Conservation (phyloP, 2,888 invertebrate species). For the Himalopsyche japonica region DNA sequence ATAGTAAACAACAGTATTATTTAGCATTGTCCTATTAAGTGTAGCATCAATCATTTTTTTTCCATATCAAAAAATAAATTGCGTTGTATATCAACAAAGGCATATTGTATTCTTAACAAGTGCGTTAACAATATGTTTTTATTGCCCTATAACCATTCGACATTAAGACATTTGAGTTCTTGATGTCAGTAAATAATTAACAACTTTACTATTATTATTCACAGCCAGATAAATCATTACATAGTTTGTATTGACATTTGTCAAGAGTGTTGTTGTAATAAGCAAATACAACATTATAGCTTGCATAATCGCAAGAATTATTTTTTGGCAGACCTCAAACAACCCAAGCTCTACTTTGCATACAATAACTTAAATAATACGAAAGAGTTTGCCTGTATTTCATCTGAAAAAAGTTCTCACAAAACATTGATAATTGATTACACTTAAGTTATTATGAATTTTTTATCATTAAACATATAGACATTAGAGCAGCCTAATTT, state of each 20-base stretch:
- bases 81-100: too few relatives aligned
- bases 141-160: neutral
- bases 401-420: too few relatives aligned
- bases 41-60: too few relatives aligned
- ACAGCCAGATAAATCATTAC: neutral
- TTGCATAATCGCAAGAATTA: neutral
- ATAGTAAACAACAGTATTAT: too few relatives aligned
- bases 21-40: too few relatives aligned
- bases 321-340: neutral
- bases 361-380: too few relatives aligned
- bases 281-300: neutral
- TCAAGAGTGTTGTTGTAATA: neutral
- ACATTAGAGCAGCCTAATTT: too few relatives aligned
- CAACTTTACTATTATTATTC: neutral
- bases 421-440: too few relatives aligned
- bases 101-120: neutral
- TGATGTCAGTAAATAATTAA: neutral
- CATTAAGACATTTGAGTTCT: neutral
- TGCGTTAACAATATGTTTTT: neutral
- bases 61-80: too few relatives aligned
- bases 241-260: neutral
- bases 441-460: too few relatives aligned
- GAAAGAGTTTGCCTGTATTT: too few relatives aligned
- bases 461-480: too few relatives aligned
- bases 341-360: neutral